Evolutionary conservation across 2,888 invertebrate genomes (phyloP).

Genomic region (Theretra japonica): DNA sequence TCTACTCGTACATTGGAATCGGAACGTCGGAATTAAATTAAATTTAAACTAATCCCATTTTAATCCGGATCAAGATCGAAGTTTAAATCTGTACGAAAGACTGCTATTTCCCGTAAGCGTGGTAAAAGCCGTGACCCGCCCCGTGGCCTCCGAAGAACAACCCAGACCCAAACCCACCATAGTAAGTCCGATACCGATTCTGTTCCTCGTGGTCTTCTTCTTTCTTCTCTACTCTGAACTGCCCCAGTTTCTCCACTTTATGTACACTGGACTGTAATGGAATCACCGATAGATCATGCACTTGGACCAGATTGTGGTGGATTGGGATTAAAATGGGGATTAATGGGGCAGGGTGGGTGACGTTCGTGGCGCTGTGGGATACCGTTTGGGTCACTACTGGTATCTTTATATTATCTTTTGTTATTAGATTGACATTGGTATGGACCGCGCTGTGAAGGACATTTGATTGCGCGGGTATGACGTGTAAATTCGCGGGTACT

Average conservation of each 20-base stretch:
- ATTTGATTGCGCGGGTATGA: slow-evolving; percentile 64
- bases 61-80: background rate
- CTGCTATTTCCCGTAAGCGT: slow-evolving; percentile 62
- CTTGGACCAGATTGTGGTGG: slow-evolving; percentile 61
- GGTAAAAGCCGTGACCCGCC: slow-evolving; percentile 72
- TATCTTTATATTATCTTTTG: slow-evolving; percentile 53
- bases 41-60: background rate
- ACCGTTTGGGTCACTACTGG: slow-evolving; percentile 58
- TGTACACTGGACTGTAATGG: slow-evolving; percentile 61
- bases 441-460: slow-evolving; percentile 57
- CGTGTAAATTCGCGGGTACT: slow-evolving; percentile 62
- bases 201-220: slow-evolving; percentile 57
- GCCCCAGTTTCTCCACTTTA: slow-evolving; percentile 49
- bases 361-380: slow-evolving; percentile 53
- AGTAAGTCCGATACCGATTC: slow-evolving; percentile 64
- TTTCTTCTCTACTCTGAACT: slow-evolving; percentile 55
- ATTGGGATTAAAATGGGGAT: slow-evolving; percentile 60
- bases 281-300: slow-evolving; percentile 72
- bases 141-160: slow-evolving; percentile 74
- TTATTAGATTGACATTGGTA: slow-evolving; percentile 50
- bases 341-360: slow-evolving; percentile 55
- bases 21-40: slow-evolving; percentile 1
- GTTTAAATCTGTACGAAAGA: background rate
- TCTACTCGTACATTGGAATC: background rate
- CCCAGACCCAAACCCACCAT: slow-evolving; percentile 73